Percentiles rank a stretch among this genome's conserved stretches.
Conservation (phyloP, 2,888 invertebrate species). For the Agriopis marginaria region DNA sequence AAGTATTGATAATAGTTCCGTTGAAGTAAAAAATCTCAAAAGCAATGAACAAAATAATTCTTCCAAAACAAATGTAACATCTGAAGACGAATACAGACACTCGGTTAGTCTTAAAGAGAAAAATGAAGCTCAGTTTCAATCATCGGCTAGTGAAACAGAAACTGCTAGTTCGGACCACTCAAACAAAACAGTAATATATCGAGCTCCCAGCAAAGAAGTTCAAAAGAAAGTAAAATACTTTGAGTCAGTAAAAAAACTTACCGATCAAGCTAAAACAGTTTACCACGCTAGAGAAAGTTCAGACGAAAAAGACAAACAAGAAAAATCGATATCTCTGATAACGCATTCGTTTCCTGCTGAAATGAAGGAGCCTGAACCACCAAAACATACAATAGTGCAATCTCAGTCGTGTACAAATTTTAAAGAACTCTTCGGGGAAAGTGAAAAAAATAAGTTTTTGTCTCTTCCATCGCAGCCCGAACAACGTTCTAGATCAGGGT, state of each 20-base stretch:
- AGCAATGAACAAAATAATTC: conserved; percentile 13
- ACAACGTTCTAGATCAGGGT: conserved; percentile 81
- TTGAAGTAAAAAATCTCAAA: conserved; percentile 4
- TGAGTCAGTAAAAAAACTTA: conserved; percentile 88
- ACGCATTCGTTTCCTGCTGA: conserved; percentile 36
- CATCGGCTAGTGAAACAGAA: conserved; percentile 89
- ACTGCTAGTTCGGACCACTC: conserved; percentile 91
- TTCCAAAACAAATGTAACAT: conserved; percentile 21
- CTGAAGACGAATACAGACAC: conserved; percentile 59
- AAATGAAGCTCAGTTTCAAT: conserved; percentile 67
- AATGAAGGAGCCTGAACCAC: conserved; percentile 55
- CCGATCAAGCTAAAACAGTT: conserved; percentile 77
- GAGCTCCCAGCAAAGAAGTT: conserved; percentile 87
- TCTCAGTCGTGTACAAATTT: conserved; percentile 91
- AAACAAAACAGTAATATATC: conserved; percentile 89
- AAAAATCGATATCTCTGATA: conserved; percentile 45
- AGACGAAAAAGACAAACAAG: conserved; percentile 75
- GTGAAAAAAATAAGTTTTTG: conserved; percentile 86
- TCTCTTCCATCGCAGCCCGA: conserved; percentile 82
- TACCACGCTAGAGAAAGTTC: conserved; percentile 85
- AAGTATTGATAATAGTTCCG: conserved; percentile 27
- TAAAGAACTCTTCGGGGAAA: conserved; percentile 94
- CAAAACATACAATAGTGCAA: conserved; percentile 73
- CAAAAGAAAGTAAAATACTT: conserved; percentile 93
- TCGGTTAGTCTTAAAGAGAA: conserved; percentile 64